These are phyloP conservation scores for Saxidomus purpurata DNA, from an alignment of 1,140 invertebrate genomes.

Conservation along the genomic window DNA sequence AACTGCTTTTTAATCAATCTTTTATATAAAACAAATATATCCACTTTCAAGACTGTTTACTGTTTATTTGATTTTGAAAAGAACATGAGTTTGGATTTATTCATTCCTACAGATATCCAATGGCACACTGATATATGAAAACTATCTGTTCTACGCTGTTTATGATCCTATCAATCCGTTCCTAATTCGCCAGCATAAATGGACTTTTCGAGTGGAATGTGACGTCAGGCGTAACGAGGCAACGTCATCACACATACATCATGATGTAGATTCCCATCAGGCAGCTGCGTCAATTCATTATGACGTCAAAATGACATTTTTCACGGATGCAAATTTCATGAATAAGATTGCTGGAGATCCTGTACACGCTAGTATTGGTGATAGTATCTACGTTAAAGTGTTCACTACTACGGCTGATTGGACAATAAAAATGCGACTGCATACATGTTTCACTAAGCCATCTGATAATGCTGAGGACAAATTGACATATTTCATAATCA, in stretches of 20 bases:
- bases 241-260: slow-evolving; percentile 15
- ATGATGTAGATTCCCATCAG: not conserved
- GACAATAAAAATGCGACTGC: slow-evolving; percentile 50
- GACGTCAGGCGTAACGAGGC: slow-evolving; percentile 26
- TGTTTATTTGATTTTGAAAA: too few relatives aligned
- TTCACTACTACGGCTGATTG: slow-evolving; percentile 32
- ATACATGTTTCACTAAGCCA: slow-evolving; percentile 50
- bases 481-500: slow-evolving; percentile 49
- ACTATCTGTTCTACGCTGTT: slow-evolving; percentile 9
- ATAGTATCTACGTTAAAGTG: slow-evolving; percentile 54
- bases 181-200: slow-evolving; percentile 10
- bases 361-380: slow-evolving; percentile 10
- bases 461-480: not conserved
- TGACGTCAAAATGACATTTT: not conserved
- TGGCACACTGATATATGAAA: slow-evolving; percentile 7
- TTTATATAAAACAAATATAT: too few relatives aligned
- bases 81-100: not conserved
- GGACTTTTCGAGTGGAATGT: slow-evolving; percentile 22
- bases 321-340: slow-evolving; percentile 5
- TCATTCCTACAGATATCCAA: not conserved
- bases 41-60: too few relatives aligned
- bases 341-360: slow-evolving; percentile 4
- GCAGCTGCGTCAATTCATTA: not conserved
- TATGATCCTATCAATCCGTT: slow-evolving; percentile 16
- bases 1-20: too few relatives aligned